Evolutionary conservation across 2,888 invertebrate genomes (phyloP).

Genomic region (Auanema freiburgensis): DNA sequence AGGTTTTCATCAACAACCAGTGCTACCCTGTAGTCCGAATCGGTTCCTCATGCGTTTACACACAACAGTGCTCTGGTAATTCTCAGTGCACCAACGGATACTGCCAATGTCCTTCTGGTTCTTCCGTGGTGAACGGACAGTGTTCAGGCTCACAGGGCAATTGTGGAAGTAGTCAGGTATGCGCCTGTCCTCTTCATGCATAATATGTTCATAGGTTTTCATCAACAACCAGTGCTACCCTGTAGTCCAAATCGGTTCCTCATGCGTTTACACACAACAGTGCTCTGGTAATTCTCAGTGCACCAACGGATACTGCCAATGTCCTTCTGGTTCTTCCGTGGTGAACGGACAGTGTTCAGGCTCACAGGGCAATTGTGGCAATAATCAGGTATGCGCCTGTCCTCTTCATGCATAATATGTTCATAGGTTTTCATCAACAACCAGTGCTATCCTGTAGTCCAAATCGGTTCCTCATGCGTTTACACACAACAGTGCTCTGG

Average conservation of each 20-base stretch:
- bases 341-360: too few species aligned
- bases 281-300: constrained; percentile 14
- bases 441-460: too few species aligned
- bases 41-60: constrained; percentile 39
- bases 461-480: too few species aligned
- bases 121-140: constrained; percentile 1
- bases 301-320: constrained; percentile 9
- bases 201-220: constrained; percentile 1
- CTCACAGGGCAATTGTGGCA: too few species aligned
- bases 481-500: too few species aligned
- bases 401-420: too few species aligned
- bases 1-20: constrained; percentile 37
- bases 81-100: constrained; percentile 8
- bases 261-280: constrained; percentile 3
- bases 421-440: too few species aligned
- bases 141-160: not conserved
- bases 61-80: constrained; percentile 39
- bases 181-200: not conserved
- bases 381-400: too few species aligned
- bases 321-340: too few species aligned
- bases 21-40: constrained; percentile 41
- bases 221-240: constrained; percentile 10
- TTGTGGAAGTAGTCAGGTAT: not conserved
- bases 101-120: constrained; percentile 5
- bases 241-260: not conserved